Evolutionary conservation across 2,888 invertebrate species (phyloP).

Genomic region (Stratiomys singularior): DNA sequence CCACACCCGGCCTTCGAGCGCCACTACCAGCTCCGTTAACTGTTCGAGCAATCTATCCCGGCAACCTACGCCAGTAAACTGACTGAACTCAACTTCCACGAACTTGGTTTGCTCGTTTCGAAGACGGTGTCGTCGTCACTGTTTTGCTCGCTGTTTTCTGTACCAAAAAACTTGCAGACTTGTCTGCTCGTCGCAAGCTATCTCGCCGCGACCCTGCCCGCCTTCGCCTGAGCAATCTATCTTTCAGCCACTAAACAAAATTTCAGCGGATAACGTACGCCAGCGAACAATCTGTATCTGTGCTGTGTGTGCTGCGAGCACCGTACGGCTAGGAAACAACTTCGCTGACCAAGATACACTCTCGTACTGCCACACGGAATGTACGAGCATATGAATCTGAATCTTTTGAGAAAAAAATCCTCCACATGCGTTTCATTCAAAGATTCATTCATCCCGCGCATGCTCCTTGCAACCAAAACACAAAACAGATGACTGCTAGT

Average conservation of each 20-base stretch:
- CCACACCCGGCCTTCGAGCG: conserved; percentile 34
- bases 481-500: conserved; percentile 16
- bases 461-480: conserved; percentile 16
- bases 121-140: too few species aligned
- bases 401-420: not conserved
- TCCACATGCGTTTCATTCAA: conserved; percentile 16
- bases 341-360: conserved; percentile 3
- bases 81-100: not conserved
- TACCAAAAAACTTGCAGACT: conserved; percentile 32
- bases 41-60: not conserved
- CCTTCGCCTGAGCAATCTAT: not conserved
- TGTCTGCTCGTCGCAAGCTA: conserved; percentile 2
- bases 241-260: not conserved
- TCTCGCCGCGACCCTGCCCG: not conserved
- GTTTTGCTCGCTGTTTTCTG: conserved; percentile 4
- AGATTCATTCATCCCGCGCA: conserved; percentile 3
- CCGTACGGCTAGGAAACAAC: not conserved
- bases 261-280: conserved; percentile 5
- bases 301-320: not conserved
- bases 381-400: not conserved
- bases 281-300: conserved; percentile 20
- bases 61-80: conserved; percentile 37
- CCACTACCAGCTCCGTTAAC: conserved; percentile 5
- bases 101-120: not conserved
- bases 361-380: conserved; percentile 29